Evolutionary conservation across 1,140 invertebrate species (phyloP).

Genomic region (Saxidomus purpurata): DNA sequence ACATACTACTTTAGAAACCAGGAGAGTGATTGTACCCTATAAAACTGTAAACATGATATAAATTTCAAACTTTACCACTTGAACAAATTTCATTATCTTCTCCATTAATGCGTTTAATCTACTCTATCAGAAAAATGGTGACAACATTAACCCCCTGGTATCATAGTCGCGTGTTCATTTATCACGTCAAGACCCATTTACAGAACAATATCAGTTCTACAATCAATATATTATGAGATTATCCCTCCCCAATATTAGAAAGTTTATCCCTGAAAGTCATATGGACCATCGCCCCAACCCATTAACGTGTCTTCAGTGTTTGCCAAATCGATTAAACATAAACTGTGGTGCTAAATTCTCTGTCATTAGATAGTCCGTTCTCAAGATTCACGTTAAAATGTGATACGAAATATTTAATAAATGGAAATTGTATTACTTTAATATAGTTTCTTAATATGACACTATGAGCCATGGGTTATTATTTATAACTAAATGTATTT

Average conservation of each 20-base stretch:
- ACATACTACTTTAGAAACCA: too few relatives aligned
- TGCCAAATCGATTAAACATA: constrained; percentile 49
- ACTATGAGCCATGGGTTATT: constrained; percentile 52
- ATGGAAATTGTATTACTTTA: constrained; percentile 57
- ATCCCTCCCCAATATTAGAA: constrained; percentile 56
- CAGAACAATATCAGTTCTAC: constrained; percentile 29
- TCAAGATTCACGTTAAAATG: not conserved
- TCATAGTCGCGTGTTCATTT: constrained; percentile 51
- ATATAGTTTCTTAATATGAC: constrained; percentile 59
- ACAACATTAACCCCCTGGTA: constrained; percentile 44
- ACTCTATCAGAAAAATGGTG: constrained; percentile 32
- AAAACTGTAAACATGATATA: too few relatives aligned
- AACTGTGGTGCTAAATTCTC: constrained; percentile 7
- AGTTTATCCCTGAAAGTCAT: constrained; percentile 35
- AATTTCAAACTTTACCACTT: not conserved
- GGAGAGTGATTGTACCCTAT: too few relatives aligned
- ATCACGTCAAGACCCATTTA: constrained; percentile 29
- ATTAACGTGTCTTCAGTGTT: constrained; percentile 44
- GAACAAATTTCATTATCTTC: constrained; percentile 53
- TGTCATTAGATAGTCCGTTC: constrained; percentile 5
- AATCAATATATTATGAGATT: constrained; percentile 49
- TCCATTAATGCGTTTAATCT: constrained; percentile 14
- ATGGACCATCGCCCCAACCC: not conserved
- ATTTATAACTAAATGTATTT: constrained; percentile 51
- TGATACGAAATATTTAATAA: constrained; percentile 47